A percentile compares a stretch with the other conserved stretches of the same genome.
Evolutionary conservation across 2,797 vertebrate species (phyloP).

Genomic region (Hylomyscus alleni): DNA sequence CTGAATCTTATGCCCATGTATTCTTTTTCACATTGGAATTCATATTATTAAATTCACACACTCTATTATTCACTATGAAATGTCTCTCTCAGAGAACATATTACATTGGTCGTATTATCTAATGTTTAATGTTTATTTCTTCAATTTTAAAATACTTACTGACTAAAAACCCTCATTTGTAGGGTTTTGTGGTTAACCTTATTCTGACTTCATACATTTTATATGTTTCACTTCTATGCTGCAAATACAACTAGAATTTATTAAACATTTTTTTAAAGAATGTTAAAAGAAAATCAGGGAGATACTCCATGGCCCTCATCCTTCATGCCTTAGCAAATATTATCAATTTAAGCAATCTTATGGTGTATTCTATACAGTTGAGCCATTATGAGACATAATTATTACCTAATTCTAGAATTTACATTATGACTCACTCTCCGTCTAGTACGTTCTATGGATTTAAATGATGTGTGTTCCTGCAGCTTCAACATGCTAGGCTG

Average conservation of each 20-base stretch:
- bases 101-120: neutral
- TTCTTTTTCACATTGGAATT: neutral
- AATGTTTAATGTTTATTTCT: slow-evolving; percentile 7
- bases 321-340: neutral
- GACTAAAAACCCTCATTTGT: slow-evolving; percentile 17
- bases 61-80: neutral
- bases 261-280: neutral
- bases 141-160: neutral
- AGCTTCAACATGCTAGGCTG: neutral
- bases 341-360: neutral
- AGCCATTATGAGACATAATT: neutral
- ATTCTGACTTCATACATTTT: slow-evolving; percentile 22
- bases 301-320: neutral
- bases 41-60: slow-evolving; percentile 15
- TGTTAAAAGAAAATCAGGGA: neutral
- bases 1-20: neutral
- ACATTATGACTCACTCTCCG: neutral
- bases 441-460: neutral
- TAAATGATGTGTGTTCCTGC: neutral
- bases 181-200: slow-evolving; percentile 10
- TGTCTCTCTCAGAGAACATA: slow-evolving; percentile 34
- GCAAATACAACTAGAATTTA: neutral
- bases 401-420: neutral
- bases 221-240: neutral
- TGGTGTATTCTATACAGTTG: neutral